phyloP scores from a whole-genome alignment of 2,113 vertebrate genomes.

The Crypturellus undulatus region DNA sequence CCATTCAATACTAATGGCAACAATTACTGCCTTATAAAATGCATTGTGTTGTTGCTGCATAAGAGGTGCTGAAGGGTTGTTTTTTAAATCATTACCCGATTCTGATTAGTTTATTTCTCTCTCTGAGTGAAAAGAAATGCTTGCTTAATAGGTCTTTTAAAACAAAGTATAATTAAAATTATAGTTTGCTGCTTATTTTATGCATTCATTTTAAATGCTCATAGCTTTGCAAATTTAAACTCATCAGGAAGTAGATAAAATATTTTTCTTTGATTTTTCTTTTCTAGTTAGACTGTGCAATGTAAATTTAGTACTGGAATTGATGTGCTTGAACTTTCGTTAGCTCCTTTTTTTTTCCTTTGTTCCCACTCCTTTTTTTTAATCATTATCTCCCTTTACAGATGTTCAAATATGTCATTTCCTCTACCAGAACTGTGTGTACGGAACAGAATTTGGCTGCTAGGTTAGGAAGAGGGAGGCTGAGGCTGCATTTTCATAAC shows the following conservation, averaged over 20 bases:
- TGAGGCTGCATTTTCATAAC: accelerated
- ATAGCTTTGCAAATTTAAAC: conserved; percentile 46
- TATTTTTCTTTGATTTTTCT: neutral
- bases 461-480: neutral
- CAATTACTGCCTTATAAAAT: neutral
- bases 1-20: neutral
- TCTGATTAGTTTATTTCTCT: neutral
- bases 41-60: neutral
- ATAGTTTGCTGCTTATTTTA: conserved; percentile 15
- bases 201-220: neutral
- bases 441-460: neutral
- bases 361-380: neutral
- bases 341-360: neutral
- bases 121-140: neutral
- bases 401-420: neutral
- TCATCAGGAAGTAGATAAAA: conserved; percentile 38
- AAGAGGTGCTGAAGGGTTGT: neutral
- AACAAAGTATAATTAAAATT: conserved; percentile 37
- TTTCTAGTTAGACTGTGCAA: neutral
- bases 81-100: neutral
- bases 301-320: neutral
- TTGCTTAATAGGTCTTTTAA: conserved; percentile 39
- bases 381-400: neutral
- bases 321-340: neutral
- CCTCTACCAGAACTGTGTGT: neutral